Evolutionary conservation across 2,888 invertebrate species (phyloP), one percentile per base, ranked within the genome.

Genomic region (Branchipolynoe longqiensis): DNA sequence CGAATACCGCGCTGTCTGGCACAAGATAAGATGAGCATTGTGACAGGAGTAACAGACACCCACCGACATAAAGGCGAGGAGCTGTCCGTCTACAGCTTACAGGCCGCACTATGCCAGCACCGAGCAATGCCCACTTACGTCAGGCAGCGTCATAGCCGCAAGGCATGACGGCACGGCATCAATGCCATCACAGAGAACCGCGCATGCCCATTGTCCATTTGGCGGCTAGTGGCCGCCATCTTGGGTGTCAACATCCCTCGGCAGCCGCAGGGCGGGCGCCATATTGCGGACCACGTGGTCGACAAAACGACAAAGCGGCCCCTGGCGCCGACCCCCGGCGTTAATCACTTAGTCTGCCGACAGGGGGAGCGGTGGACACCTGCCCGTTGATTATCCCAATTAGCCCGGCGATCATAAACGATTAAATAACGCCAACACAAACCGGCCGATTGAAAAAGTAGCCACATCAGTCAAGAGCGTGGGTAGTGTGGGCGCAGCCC

Each of bases 341-440:
- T 58, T 69, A 69, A 69, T 69, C 69, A 33, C 69, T 69, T 38
- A 33, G 62, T 48, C 12, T 8, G 18, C 22, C 31, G 28, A 28
- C 78, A 48, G 54, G 28, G 41, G 54, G 48, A 41, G 28, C 48
- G 25, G 22, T 12, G 41, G 78, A 54, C 78, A 78, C 78, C 78
- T 78, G 78, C 54, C 78, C 18, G 4, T 28, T 41, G 3, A n/a
- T 14, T 4, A 1, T 48, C 78, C 18, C 78, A 78, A 78, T 78
- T 78, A 78, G 48, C 28, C 48, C n/a, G 14, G 18, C 22, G 25
- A 78, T 78, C 78, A 78, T 25, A 78, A 41, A 28, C 78, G 78
- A 78, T 78, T 78, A 78, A 78, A 78, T 78, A 78, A 78, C 78
- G 54, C 48, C 48, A 78, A 78, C 48, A 14, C 41, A 14, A n/a